Evolutionary conservation across 2,888 invertebrate species (phyloP).

Genomic region (Nemotelus pantherinus): DNA sequence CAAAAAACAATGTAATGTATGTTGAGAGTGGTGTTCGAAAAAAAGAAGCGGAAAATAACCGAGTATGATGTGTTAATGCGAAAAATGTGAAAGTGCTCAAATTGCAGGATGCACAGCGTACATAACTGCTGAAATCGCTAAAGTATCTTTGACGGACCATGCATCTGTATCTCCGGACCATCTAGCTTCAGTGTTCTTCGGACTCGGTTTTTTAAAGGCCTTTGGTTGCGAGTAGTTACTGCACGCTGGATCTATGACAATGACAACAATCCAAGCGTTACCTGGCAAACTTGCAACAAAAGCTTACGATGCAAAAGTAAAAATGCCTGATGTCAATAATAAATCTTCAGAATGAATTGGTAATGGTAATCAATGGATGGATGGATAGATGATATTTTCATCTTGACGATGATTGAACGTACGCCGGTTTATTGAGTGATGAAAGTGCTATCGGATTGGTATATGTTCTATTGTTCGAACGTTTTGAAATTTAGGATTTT

Average conservation of each 20-base stretch:
- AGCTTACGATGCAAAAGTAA: constrained; percentile 2
- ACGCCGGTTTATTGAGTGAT: constrained; percentile 36
- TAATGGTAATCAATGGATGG: not conserved
- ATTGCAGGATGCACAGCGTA: not conserved
- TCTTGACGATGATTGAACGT: constrained; percentile 38
- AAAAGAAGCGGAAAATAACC: constrained; percentile 1
- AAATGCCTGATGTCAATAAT: constrained; percentile 32
- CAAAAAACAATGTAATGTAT: not conserved
- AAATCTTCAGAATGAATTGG: constrained; percentile 28
- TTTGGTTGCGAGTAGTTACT: too few relatives aligned
- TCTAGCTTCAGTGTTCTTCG: not conserved
- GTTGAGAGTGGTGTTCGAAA: not conserved
- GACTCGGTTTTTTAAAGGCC: too few relatives aligned
- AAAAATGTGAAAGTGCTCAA: constrained; percentile 37
- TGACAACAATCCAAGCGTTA: too few relatives aligned
- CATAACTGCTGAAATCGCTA: not conserved
- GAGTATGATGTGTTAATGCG: constrained; percentile 11
- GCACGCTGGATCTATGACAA: too few relatives aligned
- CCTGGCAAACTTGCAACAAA: not conserved
- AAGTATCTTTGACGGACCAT: not conserved
- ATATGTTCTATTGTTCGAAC: too few relatives aligned
- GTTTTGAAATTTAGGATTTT: too few relatives aligned
- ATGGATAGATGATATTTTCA: constrained; percentile 30
- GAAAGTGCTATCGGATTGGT: constrained; percentile 21
- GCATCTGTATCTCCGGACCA: not conserved